These are phyloP conservation scores for Melanogrammus aeglefinus DNA, from an alignment of 2,797 vertebrate species.

Conservation along the genomic window DNA sequence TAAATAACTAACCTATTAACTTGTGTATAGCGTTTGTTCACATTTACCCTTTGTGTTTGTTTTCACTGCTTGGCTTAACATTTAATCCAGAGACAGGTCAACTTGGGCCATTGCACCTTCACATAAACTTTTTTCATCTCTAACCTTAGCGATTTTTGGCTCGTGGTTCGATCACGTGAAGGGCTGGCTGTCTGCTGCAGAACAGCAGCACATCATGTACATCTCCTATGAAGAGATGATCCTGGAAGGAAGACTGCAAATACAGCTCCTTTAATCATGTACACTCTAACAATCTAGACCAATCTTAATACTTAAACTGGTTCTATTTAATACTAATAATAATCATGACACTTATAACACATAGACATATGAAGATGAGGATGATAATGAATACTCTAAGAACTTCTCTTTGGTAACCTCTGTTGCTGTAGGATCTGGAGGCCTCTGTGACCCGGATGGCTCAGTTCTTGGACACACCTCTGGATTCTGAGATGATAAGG, in stretches of 20 bases:
- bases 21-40: too few relatives aligned
- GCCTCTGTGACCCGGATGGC: too few relatives aligned
- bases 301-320: not conserved
- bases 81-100: not conserved
- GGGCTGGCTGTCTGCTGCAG: slow-evolving; percentile 64
- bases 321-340: not conserved
- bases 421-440: too few relatives aligned
- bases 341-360: too few relatives aligned
- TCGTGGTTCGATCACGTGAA: slow-evolving; percentile 79
- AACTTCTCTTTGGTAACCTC: too few relatives aligned
- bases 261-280: not conserved
- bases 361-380: too few relatives aligned
- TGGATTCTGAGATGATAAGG: too few relatives aligned
- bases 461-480: too few relatives aligned
- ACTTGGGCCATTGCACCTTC: not conserved
- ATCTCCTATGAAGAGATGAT: slow-evolving; percentile 75
- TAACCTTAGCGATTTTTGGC: slow-evolving; percentile 64
- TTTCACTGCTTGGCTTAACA: not conserved
- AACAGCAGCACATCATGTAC: slow-evolving; percentile 56
- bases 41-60: too few relatives aligned
- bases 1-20: too few relatives aligned
- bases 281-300: not conserved
- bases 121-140: not conserved
- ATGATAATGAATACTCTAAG: not conserved
- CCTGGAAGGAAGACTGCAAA: slow-evolving; percentile 44